These are phyloP conservation scores for Drosophila ercepeae DNA, from an alignment of 1,140 invertebrate genomes.

Conservation along the genomic window DNA sequence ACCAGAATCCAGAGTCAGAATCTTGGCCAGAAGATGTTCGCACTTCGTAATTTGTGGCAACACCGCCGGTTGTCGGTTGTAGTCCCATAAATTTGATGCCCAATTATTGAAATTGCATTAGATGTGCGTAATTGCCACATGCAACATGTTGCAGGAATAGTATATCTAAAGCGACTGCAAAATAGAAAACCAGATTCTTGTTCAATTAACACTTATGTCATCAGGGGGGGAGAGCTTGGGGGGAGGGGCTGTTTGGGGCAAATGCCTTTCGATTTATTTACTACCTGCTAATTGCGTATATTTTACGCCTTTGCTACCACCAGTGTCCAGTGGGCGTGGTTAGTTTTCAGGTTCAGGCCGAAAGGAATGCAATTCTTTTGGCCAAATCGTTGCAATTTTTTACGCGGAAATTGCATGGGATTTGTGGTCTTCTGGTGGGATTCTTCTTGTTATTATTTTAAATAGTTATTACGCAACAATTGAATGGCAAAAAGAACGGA, in stretches of 20 bases:
- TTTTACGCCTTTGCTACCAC: constrained; percentile 45
- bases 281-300: constrained; percentile 66
- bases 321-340: constrained; percentile 27
- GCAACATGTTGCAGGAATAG: constrained; percentile 1
- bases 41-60: constrained; percentile 75
- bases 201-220: constrained; percentile 78
- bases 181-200: too few relatives aligned
- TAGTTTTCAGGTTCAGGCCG: neutral
- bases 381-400: neutral
- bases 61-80: constrained; percentile 5
- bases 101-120: constrained; percentile 83
- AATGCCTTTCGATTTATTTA: constrained; percentile 65
- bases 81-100: constrained; percentile 72
- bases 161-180: too few relatives aligned
- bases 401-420: neutral
- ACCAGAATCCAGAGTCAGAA: neutral
- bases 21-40: constrained; percentile 62
- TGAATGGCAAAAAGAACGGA: neutral
- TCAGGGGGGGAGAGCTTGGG: neutral
- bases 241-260: neutral
- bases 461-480: neutral
- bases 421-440: too few relatives aligned
- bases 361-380: constrained; percentile 17
- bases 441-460: neutral
- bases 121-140: constrained; percentile 74